Evolutionary conservation across 2,888 invertebrate species (phyloP).

Genomic region (Thymelicus acteon): DNA sequence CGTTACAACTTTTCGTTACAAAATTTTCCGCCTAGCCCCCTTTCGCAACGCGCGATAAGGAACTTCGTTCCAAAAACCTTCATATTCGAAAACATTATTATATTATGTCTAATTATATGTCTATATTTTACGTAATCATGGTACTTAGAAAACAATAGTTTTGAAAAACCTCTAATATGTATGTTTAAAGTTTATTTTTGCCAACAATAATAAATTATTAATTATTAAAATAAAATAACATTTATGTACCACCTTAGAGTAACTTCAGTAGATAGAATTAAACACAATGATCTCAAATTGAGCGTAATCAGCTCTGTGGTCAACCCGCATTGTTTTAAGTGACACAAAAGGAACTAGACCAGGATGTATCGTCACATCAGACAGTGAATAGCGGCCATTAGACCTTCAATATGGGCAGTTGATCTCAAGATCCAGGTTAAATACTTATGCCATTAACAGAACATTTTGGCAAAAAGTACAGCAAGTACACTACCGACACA

Average conservation of each 20-base stretch:
- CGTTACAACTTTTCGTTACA: too few species aligned
- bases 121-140: too few species aligned
- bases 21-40: too few species aligned
- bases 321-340: constrained; percentile 27
- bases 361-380: neutral
- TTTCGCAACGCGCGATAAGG: too few species aligned
- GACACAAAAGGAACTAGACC: constrained; percentile 19
- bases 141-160: too few species aligned
- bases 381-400: neutral
- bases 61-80: too few species aligned
- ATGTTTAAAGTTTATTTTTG: neutral
- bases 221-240: neutral
- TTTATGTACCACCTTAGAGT: neutral
- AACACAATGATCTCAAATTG: constrained; percentile 27
- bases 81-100: too few species aligned
- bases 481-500: constrained; percentile 50
- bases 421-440: neutral
- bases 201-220: neutral
- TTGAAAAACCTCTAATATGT: too few species aligned
- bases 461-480: constrained; percentile 20
- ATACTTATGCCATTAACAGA: constrained; percentile 8
- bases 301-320: constrained; percentile 19
- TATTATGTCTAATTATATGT: too few species aligned
- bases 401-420: neutral
- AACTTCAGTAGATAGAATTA: constrained; percentile 24